Evolutionary conservation across 2,113 vertebrate species (phyloP).

Genomic region (Peromyscus polionotus): DNA sequence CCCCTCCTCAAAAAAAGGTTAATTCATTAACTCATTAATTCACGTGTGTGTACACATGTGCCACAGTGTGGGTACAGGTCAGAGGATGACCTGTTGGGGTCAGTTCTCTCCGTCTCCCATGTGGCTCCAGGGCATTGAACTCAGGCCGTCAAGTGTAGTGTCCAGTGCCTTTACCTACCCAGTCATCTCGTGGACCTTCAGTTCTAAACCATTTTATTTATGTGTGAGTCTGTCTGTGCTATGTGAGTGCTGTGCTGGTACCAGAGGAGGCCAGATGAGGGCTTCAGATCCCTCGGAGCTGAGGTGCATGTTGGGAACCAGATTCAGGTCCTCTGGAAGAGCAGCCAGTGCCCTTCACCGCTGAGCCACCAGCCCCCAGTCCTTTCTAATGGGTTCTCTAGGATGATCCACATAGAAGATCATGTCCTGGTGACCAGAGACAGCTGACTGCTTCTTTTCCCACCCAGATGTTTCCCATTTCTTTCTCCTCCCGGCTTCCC

Average conservation of each 20-base stretch:
- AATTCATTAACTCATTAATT: neutral
- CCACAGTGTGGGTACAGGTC: neutral
- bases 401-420: neutral
- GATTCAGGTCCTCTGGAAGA: neutral
- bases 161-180: neutral
- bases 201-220: neutral
- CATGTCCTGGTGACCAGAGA: neutral
- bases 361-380: neutral
- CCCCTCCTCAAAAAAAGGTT: neutral
- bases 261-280: neutral
- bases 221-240: neutral
- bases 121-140: neutral
- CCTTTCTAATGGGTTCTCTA: neutral
- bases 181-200: neutral
- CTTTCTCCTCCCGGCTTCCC: neutral
- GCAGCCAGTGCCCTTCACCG: neutral
- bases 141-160: neutral
- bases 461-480: too few species aligned
- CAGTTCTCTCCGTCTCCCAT: neutral
- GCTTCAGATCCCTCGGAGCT: neutral
- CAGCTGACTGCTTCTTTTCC: neutral
- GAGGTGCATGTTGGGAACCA: neutral
- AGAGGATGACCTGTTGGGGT: neutral
- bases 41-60: neutral
- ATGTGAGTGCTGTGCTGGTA: neutral